phyloP scores from a whole-genome alignment of 2,797 vertebrate genomes.

The Oreortyx pictus region DNA sequence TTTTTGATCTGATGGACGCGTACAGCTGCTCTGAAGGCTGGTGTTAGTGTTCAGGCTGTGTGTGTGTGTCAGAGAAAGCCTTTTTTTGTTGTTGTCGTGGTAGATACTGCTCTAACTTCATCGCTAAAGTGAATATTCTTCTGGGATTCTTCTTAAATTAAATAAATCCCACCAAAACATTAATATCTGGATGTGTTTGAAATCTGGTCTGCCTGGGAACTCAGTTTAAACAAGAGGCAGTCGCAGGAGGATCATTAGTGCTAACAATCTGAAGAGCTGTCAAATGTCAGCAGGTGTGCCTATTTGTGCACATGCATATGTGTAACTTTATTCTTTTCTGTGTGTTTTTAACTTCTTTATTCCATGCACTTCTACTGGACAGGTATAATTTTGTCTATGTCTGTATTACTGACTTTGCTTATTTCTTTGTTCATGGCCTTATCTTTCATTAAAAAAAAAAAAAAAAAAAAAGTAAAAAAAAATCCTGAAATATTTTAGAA shows the following conservation, averaged over 20 bases:
- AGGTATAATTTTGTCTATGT: constrained; percentile 9
- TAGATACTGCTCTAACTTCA: constrained; percentile 62
- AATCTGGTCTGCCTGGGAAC: background rate
- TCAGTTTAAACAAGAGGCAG: constrained; percentile 25
- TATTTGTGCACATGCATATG: background rate
- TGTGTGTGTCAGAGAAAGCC: background rate
- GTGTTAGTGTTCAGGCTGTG: background rate
- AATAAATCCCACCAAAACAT: constrained; percentile 44
- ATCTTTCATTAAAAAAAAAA: constrained; percentile 16
- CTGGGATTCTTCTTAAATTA: constrained; percentile 63
- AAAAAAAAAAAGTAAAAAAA: no score
- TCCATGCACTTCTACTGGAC: background rate
- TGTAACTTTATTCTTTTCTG: background rate
- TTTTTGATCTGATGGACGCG: constrained; percentile 49
- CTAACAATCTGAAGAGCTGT: constrained; percentile 14
- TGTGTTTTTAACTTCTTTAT: background rate
- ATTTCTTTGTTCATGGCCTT: constrained; percentile 15
- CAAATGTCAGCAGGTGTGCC: background rate
- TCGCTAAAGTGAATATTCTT: constrained; percentile 8
- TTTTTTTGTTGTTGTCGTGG: background rate
- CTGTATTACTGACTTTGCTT: background rate
- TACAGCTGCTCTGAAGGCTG: constrained; percentile 68
- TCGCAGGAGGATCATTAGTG: background rate
- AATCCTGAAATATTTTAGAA: constrained; percentile 26
- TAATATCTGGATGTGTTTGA: constrained; percentile 13